phyloP scores from a whole-genome alignment of 2,113 vertebrate genomes.

The Elanoides forficatus region DNA sequence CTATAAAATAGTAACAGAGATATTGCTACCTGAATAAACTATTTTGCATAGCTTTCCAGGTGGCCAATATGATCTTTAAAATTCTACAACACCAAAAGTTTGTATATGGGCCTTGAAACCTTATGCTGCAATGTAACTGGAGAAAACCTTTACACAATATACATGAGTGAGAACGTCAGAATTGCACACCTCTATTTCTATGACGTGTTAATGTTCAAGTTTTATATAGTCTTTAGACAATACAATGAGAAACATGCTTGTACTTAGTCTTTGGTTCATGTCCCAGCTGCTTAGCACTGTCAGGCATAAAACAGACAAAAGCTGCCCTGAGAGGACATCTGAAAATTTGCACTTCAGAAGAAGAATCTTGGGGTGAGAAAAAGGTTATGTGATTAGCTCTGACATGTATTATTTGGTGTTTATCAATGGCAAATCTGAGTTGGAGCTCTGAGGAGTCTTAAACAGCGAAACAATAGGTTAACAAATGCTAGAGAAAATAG shows the following conservation, averaged over 20 bases:
- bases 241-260: background rate
- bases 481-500: background rate
- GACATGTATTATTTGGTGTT: background rate
- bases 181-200: background rate
- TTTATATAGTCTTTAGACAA: background rate
- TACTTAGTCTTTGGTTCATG: background rate
- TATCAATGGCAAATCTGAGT: background rate
- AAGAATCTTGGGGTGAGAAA: background rate
- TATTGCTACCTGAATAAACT: background rate
- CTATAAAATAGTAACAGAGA: background rate
- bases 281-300: background rate
- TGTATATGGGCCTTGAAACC: background rate
- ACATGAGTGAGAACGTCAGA: background rate
- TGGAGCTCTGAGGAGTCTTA: background rate
- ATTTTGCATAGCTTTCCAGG: background rate
- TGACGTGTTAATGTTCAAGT: background rate
- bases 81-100: background rate
- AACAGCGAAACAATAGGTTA: background rate
- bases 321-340: background rate
- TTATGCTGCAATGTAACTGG: background rate
- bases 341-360: background rate
- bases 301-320: background rate
- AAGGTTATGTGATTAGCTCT: background rate
- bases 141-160: background rate
- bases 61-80: background rate